These are phyloP conservation scores for Cryptotermes secundus DNA, from an alignment of 1,140 invertebrate genomes.

Conservation along the genomic window DNA sequence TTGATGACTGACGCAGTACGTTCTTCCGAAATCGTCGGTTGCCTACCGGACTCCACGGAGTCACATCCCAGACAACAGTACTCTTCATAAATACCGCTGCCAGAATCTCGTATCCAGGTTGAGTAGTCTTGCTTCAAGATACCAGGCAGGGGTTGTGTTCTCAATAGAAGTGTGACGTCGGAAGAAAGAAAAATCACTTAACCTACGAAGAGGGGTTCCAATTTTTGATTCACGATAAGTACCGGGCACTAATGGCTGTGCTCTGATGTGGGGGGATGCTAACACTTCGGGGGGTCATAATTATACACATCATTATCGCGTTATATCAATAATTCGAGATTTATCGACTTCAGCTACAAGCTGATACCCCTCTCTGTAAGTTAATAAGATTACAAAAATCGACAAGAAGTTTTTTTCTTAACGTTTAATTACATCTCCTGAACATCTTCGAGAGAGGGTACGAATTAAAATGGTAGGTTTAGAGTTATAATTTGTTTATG, in stretches of 20 bases:
- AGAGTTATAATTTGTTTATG: too few relatives aligned
- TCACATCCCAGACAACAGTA: too few relatives aligned
- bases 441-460: too few relatives aligned
- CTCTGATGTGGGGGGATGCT: neutral
- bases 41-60: too few relatives aligned
- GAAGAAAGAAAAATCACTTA: slow-evolving; percentile 9
- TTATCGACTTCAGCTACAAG: neutral
- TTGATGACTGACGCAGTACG: too few relatives aligned
- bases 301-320: slow-evolving; percentile 2
- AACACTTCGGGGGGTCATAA: neutral
- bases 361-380: neutral
- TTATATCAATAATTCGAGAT: neutral
- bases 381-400: neutral
- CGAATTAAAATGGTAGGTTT: too few relatives aligned
- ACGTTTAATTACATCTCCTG: neutral
- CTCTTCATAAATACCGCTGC: too few relatives aligned
- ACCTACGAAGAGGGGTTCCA: neutral
- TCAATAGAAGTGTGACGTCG: neutral
- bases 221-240: neutral
- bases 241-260: neutral
- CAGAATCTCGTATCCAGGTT: too few relatives aligned
- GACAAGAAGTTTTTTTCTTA: neutral
- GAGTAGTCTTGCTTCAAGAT: neutral
- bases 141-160: neutral
- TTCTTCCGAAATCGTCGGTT: too few relatives aligned